phyloP scores from a whole-genome alignment of 2,113 vertebrate species.

The Craseonycteris thonglongyai region DNA sequence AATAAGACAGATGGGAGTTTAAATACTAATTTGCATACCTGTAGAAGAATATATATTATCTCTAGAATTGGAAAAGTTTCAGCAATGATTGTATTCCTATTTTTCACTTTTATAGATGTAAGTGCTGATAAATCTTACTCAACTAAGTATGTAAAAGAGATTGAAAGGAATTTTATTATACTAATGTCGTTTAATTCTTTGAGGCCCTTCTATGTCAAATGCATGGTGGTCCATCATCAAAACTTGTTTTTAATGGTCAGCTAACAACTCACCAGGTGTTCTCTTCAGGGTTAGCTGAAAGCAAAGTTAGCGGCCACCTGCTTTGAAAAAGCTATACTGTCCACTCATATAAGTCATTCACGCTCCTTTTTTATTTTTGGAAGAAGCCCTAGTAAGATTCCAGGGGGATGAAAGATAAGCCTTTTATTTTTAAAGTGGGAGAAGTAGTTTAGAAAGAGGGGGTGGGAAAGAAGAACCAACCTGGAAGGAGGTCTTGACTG shows the following conservation, averaged over 20 bases:
- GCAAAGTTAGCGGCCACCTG: background rate
- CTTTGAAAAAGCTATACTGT: background rate
- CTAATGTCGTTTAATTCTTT: background rate
- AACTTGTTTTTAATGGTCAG: background rate
- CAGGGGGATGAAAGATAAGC: background rate
- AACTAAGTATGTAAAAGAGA: background rate
- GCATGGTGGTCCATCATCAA: background rate
- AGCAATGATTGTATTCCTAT: background rate
- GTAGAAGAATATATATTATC: background rate
- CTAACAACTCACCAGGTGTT: background rate
- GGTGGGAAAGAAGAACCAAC: background rate
- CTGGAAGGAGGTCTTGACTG: background rate
- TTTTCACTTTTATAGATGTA: slow-evolving; percentile 20
- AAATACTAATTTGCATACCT: background rate
- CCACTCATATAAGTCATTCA: background rate
- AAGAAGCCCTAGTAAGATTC: background rate
- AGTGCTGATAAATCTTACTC: background rate
- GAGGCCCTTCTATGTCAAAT: background rate
- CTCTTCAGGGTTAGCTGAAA: background rate
- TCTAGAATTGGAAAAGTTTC: slow-evolving; percentile 12
- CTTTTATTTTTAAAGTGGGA: background rate
- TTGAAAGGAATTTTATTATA: background rate
- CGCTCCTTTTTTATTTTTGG: background rate
- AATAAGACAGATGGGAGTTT: background rate
- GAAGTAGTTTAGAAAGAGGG: background rate